Percentiles rank a stretch among this genome's conserved stretches.
Conservation (phyloP, 2,888 invertebrate species). For the Heliconius charithonia region DNA sequence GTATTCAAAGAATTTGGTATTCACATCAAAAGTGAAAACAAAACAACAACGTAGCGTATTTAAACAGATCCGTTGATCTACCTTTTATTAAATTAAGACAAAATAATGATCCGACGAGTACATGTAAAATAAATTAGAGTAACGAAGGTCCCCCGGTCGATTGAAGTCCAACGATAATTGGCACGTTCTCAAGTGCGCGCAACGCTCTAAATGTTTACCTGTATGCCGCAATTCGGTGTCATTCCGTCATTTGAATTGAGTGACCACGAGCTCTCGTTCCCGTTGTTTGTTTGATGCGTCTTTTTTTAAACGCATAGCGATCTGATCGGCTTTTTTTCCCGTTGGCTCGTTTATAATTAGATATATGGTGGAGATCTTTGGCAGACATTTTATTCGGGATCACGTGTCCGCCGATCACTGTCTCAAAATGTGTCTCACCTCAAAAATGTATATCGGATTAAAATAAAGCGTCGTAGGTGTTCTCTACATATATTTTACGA, state of each 20-base stretch:
- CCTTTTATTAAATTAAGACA: slow-evolving; percentile 46
- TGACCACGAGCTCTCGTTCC: slow-evolving; percentile 51
- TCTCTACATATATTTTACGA: slow-evolving; percentile 10
- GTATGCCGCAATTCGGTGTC: slow-evolving; percentile 66
- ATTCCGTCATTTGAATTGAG: slow-evolving; percentile 56
- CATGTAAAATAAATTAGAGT: slow-evolving; percentile 65
- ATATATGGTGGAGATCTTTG: slow-evolving; percentile 58
- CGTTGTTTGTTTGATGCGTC: slow-evolving; percentile 55
- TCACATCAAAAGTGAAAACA: background rate
- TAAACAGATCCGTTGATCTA: slow-evolving; percentile 38
- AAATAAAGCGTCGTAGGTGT: slow-evolving; percentile 48
- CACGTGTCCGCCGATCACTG: slow-evolving; percentile 55
- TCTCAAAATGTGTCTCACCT: slow-evolving; percentile 53
- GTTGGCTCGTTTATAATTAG: slow-evolving; percentile 69
- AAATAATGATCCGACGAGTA: slow-evolving; percentile 61
- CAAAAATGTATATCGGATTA: slow-evolving; percentile 46
- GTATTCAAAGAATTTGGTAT: background rate
- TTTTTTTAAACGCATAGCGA: slow-evolving; percentile 61
- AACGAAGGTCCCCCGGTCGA: slow-evolving; percentile 70
- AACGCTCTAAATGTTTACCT: slow-evolving; percentile 78
- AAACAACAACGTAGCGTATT: slow-evolving; percentile 55
- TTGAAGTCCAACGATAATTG: slow-evolving; percentile 78
- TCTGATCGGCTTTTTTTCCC: slow-evolving; percentile 56
- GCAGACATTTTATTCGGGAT: slow-evolving; percentile 68
- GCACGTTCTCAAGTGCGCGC: slow-evolving; percentile 76